Conservation (phyloP, 2,113 vertebrate species). For the Dolichotis patagonum region DNA sequence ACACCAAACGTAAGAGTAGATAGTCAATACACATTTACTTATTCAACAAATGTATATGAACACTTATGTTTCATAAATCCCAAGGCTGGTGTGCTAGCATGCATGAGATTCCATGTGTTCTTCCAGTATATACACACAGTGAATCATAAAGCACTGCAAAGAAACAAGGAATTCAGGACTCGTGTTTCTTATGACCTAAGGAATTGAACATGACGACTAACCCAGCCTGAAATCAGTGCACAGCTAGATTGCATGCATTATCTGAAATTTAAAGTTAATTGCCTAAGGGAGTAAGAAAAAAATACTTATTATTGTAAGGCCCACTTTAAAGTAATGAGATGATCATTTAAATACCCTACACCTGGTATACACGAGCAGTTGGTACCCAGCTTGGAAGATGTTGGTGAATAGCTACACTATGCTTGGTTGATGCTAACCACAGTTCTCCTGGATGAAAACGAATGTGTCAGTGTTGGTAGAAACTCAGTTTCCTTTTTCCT, state of each 20-base stretch:
- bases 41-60: neutral
- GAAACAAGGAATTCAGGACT: neutral
- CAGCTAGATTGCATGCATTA: constrained; percentile 46
- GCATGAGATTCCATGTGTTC: neutral
- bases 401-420: constrained; percentile 42
- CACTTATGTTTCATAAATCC: constrained; percentile 4
- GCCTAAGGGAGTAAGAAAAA: constrained; percentile 24
- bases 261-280: constrained; percentile 59
- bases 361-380: neutral
- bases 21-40: neutral
- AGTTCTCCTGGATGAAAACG: constrained; percentile 49
- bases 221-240: constrained; percentile 19
- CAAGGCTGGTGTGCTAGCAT: neutral
- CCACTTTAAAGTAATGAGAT: constrained; percentile 62
- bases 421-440: constrained; percentile 51
- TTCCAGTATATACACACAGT: neutral
- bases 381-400: constrained; percentile 26
- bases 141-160: neutral
- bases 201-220: constrained; percentile 35
- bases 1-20: neutral
- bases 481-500: constrained; percentile 43
- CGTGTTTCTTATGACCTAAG: constrained; percentile 12
- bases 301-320: constrained; percentile 45
- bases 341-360: constrained; percentile 50
- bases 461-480: constrained; percentile 28